Conservation (phyloP, 2,888 invertebrate genomes). For the Cheilosia urbana region DNA sequence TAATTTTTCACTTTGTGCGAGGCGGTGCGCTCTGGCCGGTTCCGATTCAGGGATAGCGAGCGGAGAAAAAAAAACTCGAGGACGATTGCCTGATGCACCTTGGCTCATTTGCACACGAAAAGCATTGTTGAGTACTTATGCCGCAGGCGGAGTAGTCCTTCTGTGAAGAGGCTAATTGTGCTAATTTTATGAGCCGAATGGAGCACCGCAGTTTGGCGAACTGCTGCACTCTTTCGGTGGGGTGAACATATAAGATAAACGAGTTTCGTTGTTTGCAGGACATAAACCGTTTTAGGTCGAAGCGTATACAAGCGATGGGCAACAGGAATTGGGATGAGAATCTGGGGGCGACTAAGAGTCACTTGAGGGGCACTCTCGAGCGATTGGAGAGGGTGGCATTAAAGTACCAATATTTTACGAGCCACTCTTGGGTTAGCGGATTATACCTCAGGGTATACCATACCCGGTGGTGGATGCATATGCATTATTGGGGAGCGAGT, state of each 20-base stretch:
- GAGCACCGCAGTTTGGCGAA: conserved; percentile 65
- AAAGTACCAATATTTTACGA: conserved; percentile 74
- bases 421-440: conserved; percentile 62
- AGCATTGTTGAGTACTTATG: conserved; percentile 53
- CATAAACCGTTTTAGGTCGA: conserved; percentile 74
- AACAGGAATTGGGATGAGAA: conserved; percentile 18
- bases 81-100: conserved; percentile 58
- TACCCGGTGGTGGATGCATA: conserved; percentile 56
- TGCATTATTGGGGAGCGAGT: conserved; percentile 40
- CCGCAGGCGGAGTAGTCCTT: conserved; percentile 42
- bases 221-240: conserved; percentile 62
- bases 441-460: conserved; percentile 33
- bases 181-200: conserved; percentile 71
- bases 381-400: conserved; percentile 55
- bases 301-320: conserved; percentile 58
- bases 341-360: conserved; percentile 42
- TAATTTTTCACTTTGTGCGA: conserved; percentile 70
- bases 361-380: conserved; percentile 48
- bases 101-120: conserved; percentile 72
- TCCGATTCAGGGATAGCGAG: conserved; percentile 20
- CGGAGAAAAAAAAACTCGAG: conserved; percentile 28
- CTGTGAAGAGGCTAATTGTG: conserved; percentile 61
- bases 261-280: conserved; percentile 75
- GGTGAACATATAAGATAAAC: conserved; percentile 72
- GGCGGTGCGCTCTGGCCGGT: conserved; percentile 16